phyloP scores from a whole-genome alignment of 1,140 invertebrate species.

The Chlorops oryzae region DNA sequence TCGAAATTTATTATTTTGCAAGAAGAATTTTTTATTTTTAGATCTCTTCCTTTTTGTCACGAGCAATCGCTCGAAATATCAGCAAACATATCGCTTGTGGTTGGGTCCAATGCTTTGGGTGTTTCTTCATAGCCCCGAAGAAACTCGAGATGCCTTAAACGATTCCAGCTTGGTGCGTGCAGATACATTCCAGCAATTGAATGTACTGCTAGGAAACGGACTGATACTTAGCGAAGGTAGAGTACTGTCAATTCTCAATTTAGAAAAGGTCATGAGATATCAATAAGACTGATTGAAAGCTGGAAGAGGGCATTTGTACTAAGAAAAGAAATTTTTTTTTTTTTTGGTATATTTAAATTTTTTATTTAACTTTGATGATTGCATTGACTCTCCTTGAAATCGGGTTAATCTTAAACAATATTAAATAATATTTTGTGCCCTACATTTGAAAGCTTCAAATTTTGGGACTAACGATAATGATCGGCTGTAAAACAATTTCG shows the following conservation, averaged over 20 bases:
- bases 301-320: too few relatives aligned
- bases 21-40: constrained; percentile 4
- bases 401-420: too few relatives aligned
- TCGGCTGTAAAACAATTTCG: too few relatives aligned
- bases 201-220: constrained; percentile 35
- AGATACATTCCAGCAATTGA: constrained; percentile 29
- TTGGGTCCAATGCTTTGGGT: constrained; percentile 38
- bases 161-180: constrained; percentile 29
- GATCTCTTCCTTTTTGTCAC: constrained; percentile 33
- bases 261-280: neutral
- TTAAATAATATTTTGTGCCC: too few relatives aligned
- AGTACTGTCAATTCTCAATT: neutral
- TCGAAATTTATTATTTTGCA: neutral
- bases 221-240: constrained; percentile 35
- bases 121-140: constrained; percentile 35
- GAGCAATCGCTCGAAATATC: constrained; percentile 25
- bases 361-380: too few relatives aligned
- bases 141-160: constrained; percentile 32
- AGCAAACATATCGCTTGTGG: constrained; percentile 35
- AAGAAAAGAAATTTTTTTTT: too few relatives aligned
- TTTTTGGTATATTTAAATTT: too few relatives aligned
- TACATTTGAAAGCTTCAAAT: too few relatives aligned
- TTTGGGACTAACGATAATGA: too few relatives aligned
- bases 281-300: neutral
- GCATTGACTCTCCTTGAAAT: too few relatives aligned